Conservation (phyloP, 2,888 invertebrate genomes). For the Dromius quadrimaculatus region DNA sequence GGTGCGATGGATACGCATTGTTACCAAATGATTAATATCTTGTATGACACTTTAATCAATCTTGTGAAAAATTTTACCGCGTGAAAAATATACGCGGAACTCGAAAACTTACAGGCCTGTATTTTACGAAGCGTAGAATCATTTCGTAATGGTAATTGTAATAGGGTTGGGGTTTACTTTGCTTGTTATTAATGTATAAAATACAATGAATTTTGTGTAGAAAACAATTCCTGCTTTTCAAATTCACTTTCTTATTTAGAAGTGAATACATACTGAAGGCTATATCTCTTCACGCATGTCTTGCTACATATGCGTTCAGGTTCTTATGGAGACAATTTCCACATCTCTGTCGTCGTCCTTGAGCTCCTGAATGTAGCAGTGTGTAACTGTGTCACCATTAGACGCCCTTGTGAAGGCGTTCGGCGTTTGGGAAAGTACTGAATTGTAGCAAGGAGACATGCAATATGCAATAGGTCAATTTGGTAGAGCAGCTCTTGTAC, state of each 20-base stretch:
- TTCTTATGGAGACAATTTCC: too few relatives aligned
- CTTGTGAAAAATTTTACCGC: slow-evolving; percentile 45
- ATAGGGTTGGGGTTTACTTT: slow-evolving; percentile 15
- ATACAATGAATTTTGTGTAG: slow-evolving; percentile 20
- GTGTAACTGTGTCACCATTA: slow-evolving; percentile 40
- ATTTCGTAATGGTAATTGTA: slow-evolving; percentile 29
- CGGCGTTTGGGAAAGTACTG: background rate
- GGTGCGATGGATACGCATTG: slow-evolving; percentile 32
- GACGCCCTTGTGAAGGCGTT: background rate
- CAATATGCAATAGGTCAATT: slow-evolving; percentile 45
- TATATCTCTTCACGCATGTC: too few relatives aligned
- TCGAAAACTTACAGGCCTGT: slow-evolving; percentile 6
- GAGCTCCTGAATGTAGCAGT: slow-evolving; percentile 9
- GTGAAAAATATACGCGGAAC: slow-evolving; percentile 36
- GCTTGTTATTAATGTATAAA: slow-evolving; percentile 23
- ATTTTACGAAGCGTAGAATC: slow-evolving; percentile 31
- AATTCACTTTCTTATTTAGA: too few relatives aligned
- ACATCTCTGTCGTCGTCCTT: background rate
- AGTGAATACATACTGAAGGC: too few relatives aligned
- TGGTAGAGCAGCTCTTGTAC: background rate
- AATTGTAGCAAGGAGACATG: slow-evolving; percentile 36
- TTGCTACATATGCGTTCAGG: too few relatives aligned
- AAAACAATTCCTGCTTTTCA: too few relatives aligned
- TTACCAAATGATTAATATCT: slow-evolving; percentile 50
- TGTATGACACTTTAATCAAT: slow-evolving; percentile 51